These are phyloP conservation scores for Leptoclinus maculatus DNA, from an alignment of 2,797 vertebrate species.

Conservation along the genomic window DNA sequence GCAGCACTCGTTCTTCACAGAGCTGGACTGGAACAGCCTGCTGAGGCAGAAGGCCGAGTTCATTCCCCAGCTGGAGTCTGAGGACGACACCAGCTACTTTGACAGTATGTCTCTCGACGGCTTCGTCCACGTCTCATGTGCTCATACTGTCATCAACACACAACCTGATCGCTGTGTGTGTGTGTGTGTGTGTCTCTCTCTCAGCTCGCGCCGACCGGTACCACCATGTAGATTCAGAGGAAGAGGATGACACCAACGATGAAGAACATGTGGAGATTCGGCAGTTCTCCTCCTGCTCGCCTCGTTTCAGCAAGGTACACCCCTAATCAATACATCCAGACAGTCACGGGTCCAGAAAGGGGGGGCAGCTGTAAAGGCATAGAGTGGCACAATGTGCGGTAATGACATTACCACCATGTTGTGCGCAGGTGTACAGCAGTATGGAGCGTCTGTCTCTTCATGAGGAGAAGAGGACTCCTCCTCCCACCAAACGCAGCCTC, in stretches of 20 bases:
- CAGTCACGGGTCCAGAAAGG: too few species aligned
- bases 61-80: constrained; percentile 96
- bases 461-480: constrained; percentile 91
- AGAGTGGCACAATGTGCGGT: neutral
- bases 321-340: neutral
- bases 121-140: neutral
- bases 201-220: constrained; percentile 94
- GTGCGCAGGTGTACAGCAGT: constrained; percentile 93
- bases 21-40: constrained; percentile 96
- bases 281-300: constrained; percentile 97
- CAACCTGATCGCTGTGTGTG: neutral
- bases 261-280: constrained; percentile 94
- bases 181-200: constrained; percentile 20
- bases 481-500: constrained; percentile 94
- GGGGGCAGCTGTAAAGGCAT: neutral
- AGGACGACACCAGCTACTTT: constrained; percentile 99
- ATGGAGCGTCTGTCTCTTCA: constrained; percentile 96
- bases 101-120: constrained; percentile 86
- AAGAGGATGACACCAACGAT: constrained; percentile 97
- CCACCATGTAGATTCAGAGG: constrained; percentile 95
- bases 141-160: neutral
- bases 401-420: neutral
- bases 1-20: constrained; percentile 93
- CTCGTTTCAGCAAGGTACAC: constrained; percentile 94
- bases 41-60: constrained; percentile 98